Evolutionary conservation across 1,140 invertebrate genomes (phyloP), one percentile per base, ranked within the genome.

Genomic region (Phenacoccus solenopsis): DNA sequence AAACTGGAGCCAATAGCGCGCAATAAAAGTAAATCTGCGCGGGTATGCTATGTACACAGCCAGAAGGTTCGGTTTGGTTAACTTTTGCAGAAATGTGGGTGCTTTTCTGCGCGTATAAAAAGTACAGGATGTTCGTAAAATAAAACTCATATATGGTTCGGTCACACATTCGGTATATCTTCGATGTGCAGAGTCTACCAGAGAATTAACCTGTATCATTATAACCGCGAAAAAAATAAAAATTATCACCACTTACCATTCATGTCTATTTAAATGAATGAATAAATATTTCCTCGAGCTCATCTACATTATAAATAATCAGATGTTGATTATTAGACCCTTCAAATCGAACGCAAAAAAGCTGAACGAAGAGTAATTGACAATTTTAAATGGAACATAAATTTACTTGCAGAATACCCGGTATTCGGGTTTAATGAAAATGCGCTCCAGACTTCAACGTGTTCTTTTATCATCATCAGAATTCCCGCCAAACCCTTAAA

Each of bases 401-500:
- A 49, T 21, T 56, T 56, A 49, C 32, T 35, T 56, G 69, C 38
- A 69, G 30, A 69, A 69, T 49, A 49, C 25, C 24, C 35, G 3
- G 69, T 28, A 27, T 28, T 12, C 16, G 35, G 56, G 28, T 27
- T 56, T 69, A 35, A 56, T 69, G 32, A 57, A 57, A 69, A 38
- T 61, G 70, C 61, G 49, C 56, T 35, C 38, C 69, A 28, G 59
- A 28, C 27, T 32, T 32, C 56, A 28, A 22, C 69, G 71, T 71
- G 69, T 71, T 71, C 71, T 71, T 71, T 71, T 71, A 69, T 71
- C 71, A 71, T 71, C 71, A 71, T 71, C 68, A 38, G 64, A 71
- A 64, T 70, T 68, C 38, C 73, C 70, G 70, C 61, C 72, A 73
- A 75, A 75, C 74, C 74, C 75, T 75, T 75, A 75, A 75, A 75